phyloP scores from a whole-genome alignment of 2,113 vertebrate genomes.

The Pseudonaja textilis region DNA sequence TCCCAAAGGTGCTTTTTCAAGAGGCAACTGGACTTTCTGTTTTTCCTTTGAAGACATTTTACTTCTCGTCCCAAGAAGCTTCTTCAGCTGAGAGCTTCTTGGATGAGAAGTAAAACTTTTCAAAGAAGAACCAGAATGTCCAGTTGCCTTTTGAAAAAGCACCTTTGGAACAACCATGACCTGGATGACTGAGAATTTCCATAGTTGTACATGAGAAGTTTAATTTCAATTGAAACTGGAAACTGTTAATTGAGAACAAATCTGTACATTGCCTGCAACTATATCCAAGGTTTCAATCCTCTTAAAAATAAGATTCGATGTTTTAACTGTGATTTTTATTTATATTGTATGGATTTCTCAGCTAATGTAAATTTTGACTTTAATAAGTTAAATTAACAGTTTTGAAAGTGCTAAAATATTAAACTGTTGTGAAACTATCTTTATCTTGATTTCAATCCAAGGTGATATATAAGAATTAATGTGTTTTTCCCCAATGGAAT shows the following conservation, averaged over 20 bases:
- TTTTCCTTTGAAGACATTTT: no score
- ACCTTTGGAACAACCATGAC: no score
- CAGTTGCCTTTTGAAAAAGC: no score
- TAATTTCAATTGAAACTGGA: background rate
- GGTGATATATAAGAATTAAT: background rate
- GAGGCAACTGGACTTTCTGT: no score
- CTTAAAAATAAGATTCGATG: background rate
- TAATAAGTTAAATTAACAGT: background rate
- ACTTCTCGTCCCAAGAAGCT: no score
- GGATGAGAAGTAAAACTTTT: no score
- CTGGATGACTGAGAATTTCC: no score
- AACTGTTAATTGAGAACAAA: background rate
- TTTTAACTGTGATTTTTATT: background rate
- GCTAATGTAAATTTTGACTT: background rate
- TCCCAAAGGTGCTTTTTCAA: no score
- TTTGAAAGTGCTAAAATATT: background rate
- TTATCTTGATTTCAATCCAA: background rate
- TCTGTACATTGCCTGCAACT: background rate
- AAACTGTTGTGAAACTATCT: background rate
- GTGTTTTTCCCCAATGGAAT: background rate
- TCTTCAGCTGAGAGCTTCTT: no score
- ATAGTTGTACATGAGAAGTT: background rate
- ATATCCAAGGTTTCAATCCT: background rate
- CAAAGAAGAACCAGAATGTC: no score
- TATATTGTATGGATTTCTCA: background rate